Conservation (phyloP, 2,113 vertebrate species). For the Romanogobio albipinnatus region DNA sequence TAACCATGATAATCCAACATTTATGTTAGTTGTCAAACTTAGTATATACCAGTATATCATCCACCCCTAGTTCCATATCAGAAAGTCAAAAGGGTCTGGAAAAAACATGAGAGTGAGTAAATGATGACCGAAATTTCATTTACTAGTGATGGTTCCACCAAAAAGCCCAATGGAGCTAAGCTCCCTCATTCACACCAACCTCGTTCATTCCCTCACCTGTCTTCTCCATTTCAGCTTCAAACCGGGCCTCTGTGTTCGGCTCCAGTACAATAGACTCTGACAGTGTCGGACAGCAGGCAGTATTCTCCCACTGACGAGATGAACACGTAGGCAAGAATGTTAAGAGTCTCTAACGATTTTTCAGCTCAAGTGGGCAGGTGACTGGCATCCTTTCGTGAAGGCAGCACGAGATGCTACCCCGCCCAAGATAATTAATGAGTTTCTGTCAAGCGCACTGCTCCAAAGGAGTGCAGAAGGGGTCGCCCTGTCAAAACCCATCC, state of each 20-base stretch:
- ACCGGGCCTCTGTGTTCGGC: not conserved
- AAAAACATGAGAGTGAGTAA: not conserved
- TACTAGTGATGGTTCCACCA: not conserved
- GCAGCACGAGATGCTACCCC: conserved; percentile 49
- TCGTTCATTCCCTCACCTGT: conserved; percentile 40
- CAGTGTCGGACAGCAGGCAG: conserved; percentile 56
- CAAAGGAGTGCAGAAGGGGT: conserved; percentile 46
- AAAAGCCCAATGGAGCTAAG: not conserved
- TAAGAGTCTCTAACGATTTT: conserved; percentile 60
- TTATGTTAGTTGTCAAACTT: not conserved
- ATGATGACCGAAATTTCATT: not conserved
- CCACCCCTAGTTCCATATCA: not conserved
- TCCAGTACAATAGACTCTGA: conserved; percentile 63
- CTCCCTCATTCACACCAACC: not conserved
- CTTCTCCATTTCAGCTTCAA: conserved; percentile 20
- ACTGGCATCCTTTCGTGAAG: conserved; percentile 59
- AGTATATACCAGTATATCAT: not conserved
- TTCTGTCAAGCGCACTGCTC: conserved; percentile 60
- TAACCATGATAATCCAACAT: not conserved
- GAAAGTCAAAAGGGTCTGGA: not conserved
- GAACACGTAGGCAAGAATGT: conserved; percentile 53
- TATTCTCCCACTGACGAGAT: conserved; percentile 60
- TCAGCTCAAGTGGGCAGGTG: conserved; percentile 66
- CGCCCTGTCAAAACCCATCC: conserved; percentile 59
- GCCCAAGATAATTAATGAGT: conserved; percentile 70